phyloP scores from a whole-genome alignment of 2,113 vertebrate genomes.

The Heterotis niloticus region DNA sequence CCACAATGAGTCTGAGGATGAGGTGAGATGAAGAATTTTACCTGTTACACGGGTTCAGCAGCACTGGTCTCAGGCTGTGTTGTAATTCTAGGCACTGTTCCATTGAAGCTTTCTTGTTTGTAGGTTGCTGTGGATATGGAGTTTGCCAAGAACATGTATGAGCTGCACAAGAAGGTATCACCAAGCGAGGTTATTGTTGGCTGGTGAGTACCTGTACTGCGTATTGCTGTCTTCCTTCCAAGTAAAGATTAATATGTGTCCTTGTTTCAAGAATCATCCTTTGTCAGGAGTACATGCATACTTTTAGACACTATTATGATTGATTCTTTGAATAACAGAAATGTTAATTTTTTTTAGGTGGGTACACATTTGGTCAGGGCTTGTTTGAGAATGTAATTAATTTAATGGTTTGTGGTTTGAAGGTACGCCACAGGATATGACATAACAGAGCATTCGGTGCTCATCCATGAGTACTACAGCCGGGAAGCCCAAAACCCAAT shows the following conservation, averaged over 20 bases:
- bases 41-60: not conserved
- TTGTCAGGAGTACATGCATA: not conserved
- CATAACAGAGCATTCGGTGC: constrained; percentile 95
- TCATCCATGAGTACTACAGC: constrained; percentile 98
- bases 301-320: not conserved
- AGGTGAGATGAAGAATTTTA: constrained; percentile 63
- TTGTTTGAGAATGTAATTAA: not conserved
- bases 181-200: constrained; percentile 93
- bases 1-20: constrained; percentile 97
- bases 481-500: constrained; percentile 92
- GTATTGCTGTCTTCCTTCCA: not conserved
- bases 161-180: constrained; percentile 94
- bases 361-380: not conserved
- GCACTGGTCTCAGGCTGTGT: not conserved
- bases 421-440: constrained; percentile 98
- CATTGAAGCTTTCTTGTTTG: not conserved
- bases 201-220: constrained; percentile 65
- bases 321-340: not conserved
- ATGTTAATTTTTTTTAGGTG: not conserved
- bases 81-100: not conserved
- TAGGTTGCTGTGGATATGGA: constrained; percentile 99
- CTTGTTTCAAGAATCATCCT: not conserved
- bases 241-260: too few relatives aligned
- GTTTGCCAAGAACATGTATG: constrained; percentile 99
- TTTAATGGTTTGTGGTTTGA: constrained; percentile 21